Conservation (phyloP, 2,888 invertebrate genomes). For the Hipparchia sbordonii region DNA sequence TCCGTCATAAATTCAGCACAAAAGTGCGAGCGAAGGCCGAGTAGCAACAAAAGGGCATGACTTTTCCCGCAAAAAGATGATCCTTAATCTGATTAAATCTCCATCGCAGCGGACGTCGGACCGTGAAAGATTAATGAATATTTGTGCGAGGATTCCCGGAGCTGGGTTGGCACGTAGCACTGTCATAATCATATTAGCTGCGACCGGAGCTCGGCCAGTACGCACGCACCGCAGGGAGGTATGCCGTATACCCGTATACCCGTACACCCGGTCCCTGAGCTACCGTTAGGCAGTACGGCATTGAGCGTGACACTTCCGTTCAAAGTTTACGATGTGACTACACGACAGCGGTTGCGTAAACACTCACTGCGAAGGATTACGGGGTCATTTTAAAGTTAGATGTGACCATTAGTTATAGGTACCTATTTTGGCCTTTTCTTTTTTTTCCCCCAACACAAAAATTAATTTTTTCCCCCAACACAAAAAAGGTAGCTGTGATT, state of each 20-base stretch:
- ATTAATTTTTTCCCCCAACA: no score
- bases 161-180: slow-evolving; percentile 80
- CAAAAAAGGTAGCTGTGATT: no score
- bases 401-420: background rate
- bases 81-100: slow-evolving; percentile 84
- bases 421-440: background rate
- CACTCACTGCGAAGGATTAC: slow-evolving; percentile 15
- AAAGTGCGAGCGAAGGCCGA: slow-evolving; percentile 78
- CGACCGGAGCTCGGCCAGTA: slow-evolving; percentile 72
- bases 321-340: slow-evolving; percentile 55
- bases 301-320: slow-evolving; percentile 52
- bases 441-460: no score
- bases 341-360: slow-evolving; percentile 44
- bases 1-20: slow-evolving; percentile 78
- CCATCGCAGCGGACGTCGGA: slow-evolving; percentile 82
- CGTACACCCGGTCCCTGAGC: slow-evolving; percentile 24
- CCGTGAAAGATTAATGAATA: slow-evolving; percentile 84
- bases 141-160: slow-evolving; percentile 81
- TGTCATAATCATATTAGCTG: slow-evolving; percentile 83
- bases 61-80: slow-evolving; percentile 82
- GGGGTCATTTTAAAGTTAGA: slow-evolving; percentile 21
- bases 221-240: slow-evolving; percentile 55
- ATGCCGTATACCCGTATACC: background rate
- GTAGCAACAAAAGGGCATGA: slow-evolving; percentile 81
- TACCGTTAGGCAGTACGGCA: slow-evolving; percentile 37